Evolutionary conservation across 1,140 invertebrate genomes (phyloP).

Genomic region (Aphis gossypii): DNA sequence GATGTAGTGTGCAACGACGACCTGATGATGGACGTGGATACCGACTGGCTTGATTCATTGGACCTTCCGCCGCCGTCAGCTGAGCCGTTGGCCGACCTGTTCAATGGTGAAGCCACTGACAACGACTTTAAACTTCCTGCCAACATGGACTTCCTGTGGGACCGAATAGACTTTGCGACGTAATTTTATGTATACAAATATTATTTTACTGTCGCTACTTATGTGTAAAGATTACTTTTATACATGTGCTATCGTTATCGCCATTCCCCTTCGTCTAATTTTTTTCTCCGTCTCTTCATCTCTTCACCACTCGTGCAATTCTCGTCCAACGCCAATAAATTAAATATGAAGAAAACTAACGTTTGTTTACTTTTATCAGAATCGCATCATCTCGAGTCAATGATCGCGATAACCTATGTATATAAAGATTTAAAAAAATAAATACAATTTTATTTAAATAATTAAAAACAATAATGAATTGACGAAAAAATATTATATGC

Average conservation of each 20-base stretch:
- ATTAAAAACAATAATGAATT: neutral
- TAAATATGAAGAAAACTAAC: neutral
- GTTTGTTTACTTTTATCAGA: neutral
- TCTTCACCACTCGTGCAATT: no score
- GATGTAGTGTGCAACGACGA: constrained; percentile 61
- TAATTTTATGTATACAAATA: constrained; percentile 63
- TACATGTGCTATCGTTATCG: neutral
- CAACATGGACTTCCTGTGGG: constrained; percentile 66
- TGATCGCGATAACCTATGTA: neutral
- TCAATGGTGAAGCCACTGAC: constrained; percentile 72
- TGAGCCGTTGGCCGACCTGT: constrained; percentile 67
- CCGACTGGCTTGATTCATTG: constrained; percentile 75
- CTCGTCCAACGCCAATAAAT: neutral
- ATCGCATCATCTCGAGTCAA: neutral
- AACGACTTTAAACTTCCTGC: constrained; percentile 69
- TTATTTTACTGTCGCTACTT: neutral
- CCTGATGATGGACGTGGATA: constrained; percentile 70
- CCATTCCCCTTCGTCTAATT: constrained; percentile 34
- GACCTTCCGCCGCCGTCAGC: constrained; percentile 62
- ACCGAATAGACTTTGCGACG: constrained; percentile 72
- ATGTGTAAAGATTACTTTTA: neutral
- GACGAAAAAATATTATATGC: constrained; percentile 24
- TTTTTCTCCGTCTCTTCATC: neutral
- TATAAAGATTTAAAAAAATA: neutral
- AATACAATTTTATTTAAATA: neutral